Base-by-base conservation (phyloP, 2,888 invertebrate species). In the Aspidiotus destructor region DNA sequence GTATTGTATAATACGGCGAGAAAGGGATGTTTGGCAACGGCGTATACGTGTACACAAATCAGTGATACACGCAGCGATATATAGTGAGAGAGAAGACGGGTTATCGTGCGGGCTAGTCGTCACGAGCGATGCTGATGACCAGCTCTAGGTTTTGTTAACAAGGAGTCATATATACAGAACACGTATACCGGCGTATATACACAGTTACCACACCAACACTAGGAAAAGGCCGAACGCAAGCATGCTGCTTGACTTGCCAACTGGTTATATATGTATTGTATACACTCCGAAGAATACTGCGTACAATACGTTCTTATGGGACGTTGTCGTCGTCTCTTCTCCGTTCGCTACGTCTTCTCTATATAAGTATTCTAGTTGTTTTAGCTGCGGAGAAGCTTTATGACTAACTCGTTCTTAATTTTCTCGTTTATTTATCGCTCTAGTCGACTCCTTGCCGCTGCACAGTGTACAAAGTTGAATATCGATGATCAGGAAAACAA, bases 271-370 rank as follows among this genome's bases (percentile, higher is more conserved):
- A 28, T 28, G 28, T 28, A 28, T 28, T 28, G 28, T 28, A 5
- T 28, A 28, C 28, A 28, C 28, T 28, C 28, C 5, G 28, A 28
- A 28, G 28, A 28, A 28, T 28, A 28, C 28, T 28, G 28, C 28
- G 63, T 63, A 63, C 63, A 63, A 63, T 63, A 63, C 63, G 63
- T 63, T 63, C 41, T 40, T 44, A 54, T 63, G 16, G 28, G 28
- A 28, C 28, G 28, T 28, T 28, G 54, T 28, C 54, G 48, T 16
- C 28, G 48, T 62, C 16, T 17, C 11, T 17, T 62, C 55, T 28
- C 41, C n/a, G 57, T 57, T 41, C 13, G 15, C 17, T 7, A 40
- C 57, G 57, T 60, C 5, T 28, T 28, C 28, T 28, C 28, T 28
- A 28, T 28, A 28, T 28, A 28, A 28, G 28, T 28, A 28, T 28